Conservation (phyloP, 2,797 vertebrate genomes). For the Serranus cabrilla region DNA sequence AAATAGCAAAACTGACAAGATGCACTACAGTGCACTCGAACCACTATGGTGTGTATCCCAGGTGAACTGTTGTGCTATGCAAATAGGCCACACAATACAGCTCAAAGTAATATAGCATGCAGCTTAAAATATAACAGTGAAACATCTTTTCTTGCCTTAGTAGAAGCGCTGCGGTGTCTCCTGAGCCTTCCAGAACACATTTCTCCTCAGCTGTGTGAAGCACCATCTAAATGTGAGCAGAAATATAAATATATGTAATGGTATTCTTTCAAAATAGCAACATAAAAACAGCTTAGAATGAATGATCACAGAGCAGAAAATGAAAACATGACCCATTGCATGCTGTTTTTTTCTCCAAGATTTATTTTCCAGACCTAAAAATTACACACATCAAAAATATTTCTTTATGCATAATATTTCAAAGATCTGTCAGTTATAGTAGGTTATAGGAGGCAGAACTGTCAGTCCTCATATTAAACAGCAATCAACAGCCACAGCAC, state of each 20-base stretch:
- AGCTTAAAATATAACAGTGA: constrained; percentile 44
- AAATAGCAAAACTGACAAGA: constrained; percentile 58
- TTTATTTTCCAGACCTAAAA: not conserved
- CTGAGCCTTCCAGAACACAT: constrained; percentile 27
- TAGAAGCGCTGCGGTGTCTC: constrained; percentile 23
- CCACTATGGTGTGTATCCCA: constrained; percentile 44
- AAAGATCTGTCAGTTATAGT: not conserved
- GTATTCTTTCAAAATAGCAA: constrained; percentile 16
- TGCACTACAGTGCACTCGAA: constrained; percentile 47
- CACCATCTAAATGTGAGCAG: constrained; percentile 6
- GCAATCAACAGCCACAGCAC: not conserved
- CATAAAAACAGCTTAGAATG: constrained; percentile 5
- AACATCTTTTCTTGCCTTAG: constrained; percentile 23
- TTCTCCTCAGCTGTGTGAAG: constrained; percentile 30
- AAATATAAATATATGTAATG: constrained; percentile 16
- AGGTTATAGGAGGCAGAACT: not conserved
- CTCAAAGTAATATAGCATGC: constrained; percentile 42
- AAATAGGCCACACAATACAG: constrained; percentile 58
- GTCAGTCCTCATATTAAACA: not conserved
- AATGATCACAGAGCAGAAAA: constrained; percentile 8
- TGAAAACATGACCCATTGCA: constrained; percentile 4
- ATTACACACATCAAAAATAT: not conserved
- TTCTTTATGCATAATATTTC: not conserved
- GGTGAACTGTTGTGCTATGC: constrained; percentile 52
- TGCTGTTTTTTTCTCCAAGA: not conserved